A percentile compares a stretch with the other conserved stretches of the same genome.
phyloP scores from a whole-genome alignment of 1,140 invertebrate species.

The Saccostrea glomerata region DNA sequence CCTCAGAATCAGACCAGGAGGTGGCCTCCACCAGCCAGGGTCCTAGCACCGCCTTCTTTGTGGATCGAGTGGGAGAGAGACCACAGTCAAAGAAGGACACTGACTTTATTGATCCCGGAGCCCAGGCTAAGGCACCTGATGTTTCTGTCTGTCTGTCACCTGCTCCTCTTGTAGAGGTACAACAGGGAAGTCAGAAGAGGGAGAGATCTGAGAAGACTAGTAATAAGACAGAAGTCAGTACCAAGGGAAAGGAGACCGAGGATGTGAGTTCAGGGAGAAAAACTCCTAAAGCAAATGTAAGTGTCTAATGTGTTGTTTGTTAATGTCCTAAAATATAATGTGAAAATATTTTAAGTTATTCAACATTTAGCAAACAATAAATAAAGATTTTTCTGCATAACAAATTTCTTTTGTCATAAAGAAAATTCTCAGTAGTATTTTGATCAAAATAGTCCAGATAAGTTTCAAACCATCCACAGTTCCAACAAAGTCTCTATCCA shows the following conservation, averaged over 20 bases:
- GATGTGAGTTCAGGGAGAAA: background rate
- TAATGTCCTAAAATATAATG: no score
- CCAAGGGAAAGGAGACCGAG: background rate
- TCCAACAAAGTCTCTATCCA: no score
- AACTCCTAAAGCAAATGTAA: constrained; percentile 24
- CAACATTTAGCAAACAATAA: no score
- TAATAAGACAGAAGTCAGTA: background rate
- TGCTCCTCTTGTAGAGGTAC: constrained; percentile 43
- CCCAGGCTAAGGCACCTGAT: background rate
- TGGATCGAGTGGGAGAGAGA: constrained; percentile 41
- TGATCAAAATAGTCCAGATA: no score
- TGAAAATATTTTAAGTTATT: no score
- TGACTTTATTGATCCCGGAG: background rate
- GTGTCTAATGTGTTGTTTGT: no score
- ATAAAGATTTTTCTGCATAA: no score
- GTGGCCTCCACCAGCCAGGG: background rate
- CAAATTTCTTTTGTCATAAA: no score
- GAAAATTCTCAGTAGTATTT: no score
- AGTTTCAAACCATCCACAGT: no score
- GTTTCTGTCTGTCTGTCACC: constrained; percentile 42
- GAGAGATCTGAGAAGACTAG: background rate
- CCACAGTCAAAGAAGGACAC: constrained; percentile 28
- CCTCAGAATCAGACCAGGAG: constrained; percentile 29
- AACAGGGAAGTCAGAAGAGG: background rate
- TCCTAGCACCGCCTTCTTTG: constrained; percentile 6